Conservation (phyloP, 2,797 vertebrate species). For the Gallirallus australis region DNA sequence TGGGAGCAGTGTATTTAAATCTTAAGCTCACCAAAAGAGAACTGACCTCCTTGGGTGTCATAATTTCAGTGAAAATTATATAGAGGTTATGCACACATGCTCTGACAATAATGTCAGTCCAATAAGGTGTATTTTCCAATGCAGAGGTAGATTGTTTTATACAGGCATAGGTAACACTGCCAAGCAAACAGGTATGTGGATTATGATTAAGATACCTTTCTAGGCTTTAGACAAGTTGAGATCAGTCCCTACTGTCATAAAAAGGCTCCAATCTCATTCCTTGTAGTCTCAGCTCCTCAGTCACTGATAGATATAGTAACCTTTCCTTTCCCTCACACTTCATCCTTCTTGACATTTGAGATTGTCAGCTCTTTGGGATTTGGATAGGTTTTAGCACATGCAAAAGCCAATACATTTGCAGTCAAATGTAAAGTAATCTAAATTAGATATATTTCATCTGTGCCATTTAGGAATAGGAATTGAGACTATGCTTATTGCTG, state of each 20-base stretch:
- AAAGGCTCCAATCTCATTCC: background rate
- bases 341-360: slow-evolving; percentile 1
- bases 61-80: background rate
- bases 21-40: background rate
- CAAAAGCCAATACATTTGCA: background rate
- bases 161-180: background rate
- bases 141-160: background rate
- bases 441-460: background rate
- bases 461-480: background rate
- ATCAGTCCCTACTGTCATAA: background rate
- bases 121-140: background rate
- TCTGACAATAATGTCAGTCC: background rate
- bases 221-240: background rate
- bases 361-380: background rate
- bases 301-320: background rate
- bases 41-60: background rate
- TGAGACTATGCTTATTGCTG: background rate
- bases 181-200: background rate
- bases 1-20: background rate
- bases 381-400: background rate
- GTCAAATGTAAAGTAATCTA: background rate
- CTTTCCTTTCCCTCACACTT: background rate
- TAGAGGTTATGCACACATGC: background rate
- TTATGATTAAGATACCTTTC: background rate
- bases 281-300: background rate